Evolutionary conservation across 2,113 vertebrate species (phyloP), one percentile per base, ranked within the genome.

Genomic region (Amazona vittata): DNA sequence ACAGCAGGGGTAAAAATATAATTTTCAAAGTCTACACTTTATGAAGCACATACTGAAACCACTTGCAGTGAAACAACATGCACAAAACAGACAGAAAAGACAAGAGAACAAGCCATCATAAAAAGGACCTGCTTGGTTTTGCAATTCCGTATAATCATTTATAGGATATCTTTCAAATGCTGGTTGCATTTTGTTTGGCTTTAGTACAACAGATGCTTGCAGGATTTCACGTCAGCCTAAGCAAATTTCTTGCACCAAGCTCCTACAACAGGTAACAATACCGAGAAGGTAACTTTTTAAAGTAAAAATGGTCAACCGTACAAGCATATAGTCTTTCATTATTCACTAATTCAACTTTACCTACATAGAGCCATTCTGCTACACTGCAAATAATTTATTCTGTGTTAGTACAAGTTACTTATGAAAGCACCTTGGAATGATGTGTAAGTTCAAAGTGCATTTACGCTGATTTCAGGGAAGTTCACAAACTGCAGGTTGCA

Each of bases 91-190:
- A 37, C 13, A 9, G 29, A 79, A 52, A 52, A 69, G 22, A 78
- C 43, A 86, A 52, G 35, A 68, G 68, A 84, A 39, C 9, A 84
- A 67, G 33, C 3, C 25, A 68, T n/a, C 64, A 50, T 20, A 69
- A 7, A 74, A 70, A 59, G 12, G 41, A 57, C 14, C 5, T 84
- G 35, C 28, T 80, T 80, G 25, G 12, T 44, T 84, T 73, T 89
- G 26, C 33, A 79, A 29, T 17, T 91, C 57, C 14, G 15, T 13
- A 10, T 41, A 53, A 11, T 63, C 5, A 93, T 67, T 78, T 63
- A 29, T 3, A 73, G 6, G 15, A 76, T 62, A 85, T 20, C 17
- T 83, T 92, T 83, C n/a, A 57, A 52, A 78, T 0, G 0, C 1
- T 35, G 9, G 31, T 62, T n/a, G 12, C 9, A 6, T 44, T 83